Conservation (phyloP, 2,888 invertebrate genomes). For the Dryomyza anilis region DNA sequence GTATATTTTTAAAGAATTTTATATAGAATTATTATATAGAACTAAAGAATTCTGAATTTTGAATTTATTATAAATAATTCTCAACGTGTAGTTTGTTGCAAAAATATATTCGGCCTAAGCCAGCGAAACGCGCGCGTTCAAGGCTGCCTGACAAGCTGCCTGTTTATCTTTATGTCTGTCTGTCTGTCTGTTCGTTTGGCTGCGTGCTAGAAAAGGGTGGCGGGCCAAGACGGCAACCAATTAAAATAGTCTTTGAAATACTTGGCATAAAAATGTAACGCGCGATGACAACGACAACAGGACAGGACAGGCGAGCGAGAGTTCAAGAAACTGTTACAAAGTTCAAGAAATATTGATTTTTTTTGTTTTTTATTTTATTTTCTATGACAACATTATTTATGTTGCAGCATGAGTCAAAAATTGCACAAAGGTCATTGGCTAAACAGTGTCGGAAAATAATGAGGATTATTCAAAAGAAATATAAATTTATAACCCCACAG, state of each 20-base stretch:
- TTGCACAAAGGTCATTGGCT: no score
- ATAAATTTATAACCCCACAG: no score
- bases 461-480: no score
- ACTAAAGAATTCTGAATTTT: no score
- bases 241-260: slow-evolving; percentile 25
- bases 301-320: no score
- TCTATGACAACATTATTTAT: background rate
- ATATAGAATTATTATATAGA: no score
- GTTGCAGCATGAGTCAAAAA: background rate
- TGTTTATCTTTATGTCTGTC: background rate
- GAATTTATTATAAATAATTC: no score
- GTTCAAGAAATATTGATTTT: slow-evolving; percentile 24
- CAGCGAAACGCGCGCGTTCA: no score
- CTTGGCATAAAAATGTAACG: slow-evolving; percentile 26
- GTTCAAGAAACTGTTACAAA: slow-evolving; percentile 25
- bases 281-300: slow-evolving; percentile 6
- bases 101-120: no score
- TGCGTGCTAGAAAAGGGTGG: background rate
- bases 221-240: slow-evolving; percentile 9
- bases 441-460: no score
- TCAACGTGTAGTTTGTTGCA: no score
- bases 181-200: background rate
- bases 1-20: no score
- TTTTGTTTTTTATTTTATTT: background rate
- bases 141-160: background rate